Conservation (phyloP, 2,113 vertebrate species). For the Chaetorhynchus papuensis region DNA sequence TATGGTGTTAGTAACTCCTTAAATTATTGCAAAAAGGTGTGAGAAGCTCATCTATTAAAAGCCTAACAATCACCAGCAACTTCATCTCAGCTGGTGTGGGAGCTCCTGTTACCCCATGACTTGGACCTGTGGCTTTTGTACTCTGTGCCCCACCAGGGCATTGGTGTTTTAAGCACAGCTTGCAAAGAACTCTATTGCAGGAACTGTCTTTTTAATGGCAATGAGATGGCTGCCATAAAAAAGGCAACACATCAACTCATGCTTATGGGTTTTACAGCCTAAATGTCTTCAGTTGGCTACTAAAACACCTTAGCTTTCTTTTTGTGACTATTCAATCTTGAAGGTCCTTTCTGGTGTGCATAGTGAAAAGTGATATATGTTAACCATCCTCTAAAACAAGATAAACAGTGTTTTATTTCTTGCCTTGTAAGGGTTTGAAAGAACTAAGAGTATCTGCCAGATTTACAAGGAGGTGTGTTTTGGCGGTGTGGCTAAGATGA, state of each 20-base stretch:
- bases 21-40: background rate
- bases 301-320: background rate
- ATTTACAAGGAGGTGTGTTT: background rate
- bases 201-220: background rate
- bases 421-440: slow-evolving; percentile 3
- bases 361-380: background rate
- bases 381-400: background rate
- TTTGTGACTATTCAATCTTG: background rate
- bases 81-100: background rate
- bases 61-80: background rate
- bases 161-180: background rate
- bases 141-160: background rate
- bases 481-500: background rate
- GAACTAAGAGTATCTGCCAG: background rate
- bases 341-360: background rate
- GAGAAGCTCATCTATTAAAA: background rate
- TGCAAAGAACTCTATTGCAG: background rate
- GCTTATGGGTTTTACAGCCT: background rate
- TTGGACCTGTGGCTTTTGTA: background rate
- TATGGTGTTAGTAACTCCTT: background rate
- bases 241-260: background rate
- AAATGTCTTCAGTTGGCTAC: background rate
- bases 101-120: background rate
- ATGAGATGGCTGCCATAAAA: background rate
- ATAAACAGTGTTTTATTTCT: background rate